Base-by-base conservation (phyloP, 2,888 invertebrate species). In the Clusia tigrina region DNA sequence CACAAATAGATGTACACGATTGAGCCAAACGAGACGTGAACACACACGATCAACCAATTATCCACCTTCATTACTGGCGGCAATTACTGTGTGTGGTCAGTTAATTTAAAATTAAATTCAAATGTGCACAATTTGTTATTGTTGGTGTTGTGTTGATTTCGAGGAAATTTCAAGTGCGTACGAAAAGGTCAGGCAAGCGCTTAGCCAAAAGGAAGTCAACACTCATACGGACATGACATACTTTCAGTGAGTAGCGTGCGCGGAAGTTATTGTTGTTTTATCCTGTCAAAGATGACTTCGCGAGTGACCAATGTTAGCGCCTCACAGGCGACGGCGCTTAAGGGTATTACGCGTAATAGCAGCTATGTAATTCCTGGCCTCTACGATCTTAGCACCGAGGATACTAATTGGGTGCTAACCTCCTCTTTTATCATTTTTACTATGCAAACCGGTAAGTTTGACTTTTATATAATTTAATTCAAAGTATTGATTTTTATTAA, bases 341-440 rank as follows among this genome's bases (percentile, higher is more conserved):
- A 81, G 58, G 79, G 81, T 18, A 69, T 80, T 2, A 66, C 72
- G 15, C 74, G 81, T 12, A 84, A 82, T 62, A 81, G 81, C 66
- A 83, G 82, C 62, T 84, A 84, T 74, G 82, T 84, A 15, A 83
- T 86, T 64, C 86, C 89, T 0, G 89, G 89, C 54, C 85, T 88
- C 17, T 91, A 87, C 74, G 85, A 88, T 74, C 87, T 92, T 32
- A 89, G 88, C 65, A 87, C 88, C 6, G 94, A 93, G 79, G 95
- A 95, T 78, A 91, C 93, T 12, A 92, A 92, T 73, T 95, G 95
- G 95, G 92, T 95, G 56, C 86, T 95, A 60, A 93, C 94, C 0
- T 92, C 92, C 58, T 91, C 94, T 0, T 95, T 95, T 79, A 94
- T 95, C 75, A 93, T 95, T 69, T 94, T 95, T 81, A 95, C 95